Evolutionary conservation across 2,888 invertebrate species (phyloP).

Genomic region (Drosophila mercatorum): DNA sequence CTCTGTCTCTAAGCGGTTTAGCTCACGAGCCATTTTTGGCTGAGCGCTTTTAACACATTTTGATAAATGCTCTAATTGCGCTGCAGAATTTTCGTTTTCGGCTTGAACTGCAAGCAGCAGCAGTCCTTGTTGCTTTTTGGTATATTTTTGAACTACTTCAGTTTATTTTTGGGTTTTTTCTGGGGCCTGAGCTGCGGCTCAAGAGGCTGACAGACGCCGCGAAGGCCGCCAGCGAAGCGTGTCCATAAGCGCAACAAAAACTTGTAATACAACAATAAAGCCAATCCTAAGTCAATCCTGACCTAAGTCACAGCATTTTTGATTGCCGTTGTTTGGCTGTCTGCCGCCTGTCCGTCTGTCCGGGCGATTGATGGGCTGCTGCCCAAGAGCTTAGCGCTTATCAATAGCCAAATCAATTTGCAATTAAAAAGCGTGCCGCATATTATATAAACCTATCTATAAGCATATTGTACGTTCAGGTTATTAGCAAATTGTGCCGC

Average conservation of each 20-base stretch:
- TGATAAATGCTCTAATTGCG: slow-evolving; percentile 72
- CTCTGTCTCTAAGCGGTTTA: slow-evolving; percentile 16
- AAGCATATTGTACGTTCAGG: slow-evolving; percentile 51
- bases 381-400: slow-evolving; percentile 61
- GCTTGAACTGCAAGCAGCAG: slow-evolving; percentile 5
- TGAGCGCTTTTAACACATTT: slow-evolving; percentile 37
- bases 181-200: slow-evolving; percentile 12
- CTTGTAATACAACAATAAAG: slow-evolving; percentile 3
- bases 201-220: slow-evolving; percentile 32
- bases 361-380: slow-evolving; percentile 69
- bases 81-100: slow-evolving; percentile 53
- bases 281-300: slow-evolving; percentile 62
- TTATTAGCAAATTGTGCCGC: slow-evolving; percentile 60
- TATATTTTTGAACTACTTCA: neutral
- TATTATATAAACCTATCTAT: slow-evolving; percentile 62
- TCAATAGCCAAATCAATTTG: slow-evolving; percentile 71
- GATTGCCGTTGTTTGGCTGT: slow-evolving; percentile 49
- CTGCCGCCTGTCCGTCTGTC: slow-evolving; percentile 8
- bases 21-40: slow-evolving; percentile 51
- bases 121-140: slow-evolving; percentile 30
- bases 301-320: slow-evolving; percentile 67
- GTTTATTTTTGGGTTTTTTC: neutral
- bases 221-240: slow-evolving; percentile 53
- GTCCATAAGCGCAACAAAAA: slow-evolving; percentile 24
- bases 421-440: slow-evolving; percentile 67